Evolutionary conservation across 1,140 invertebrate species (phyloP), one percentile per base, ranked within the genome.

Genomic region (Apis florea): DNA sequence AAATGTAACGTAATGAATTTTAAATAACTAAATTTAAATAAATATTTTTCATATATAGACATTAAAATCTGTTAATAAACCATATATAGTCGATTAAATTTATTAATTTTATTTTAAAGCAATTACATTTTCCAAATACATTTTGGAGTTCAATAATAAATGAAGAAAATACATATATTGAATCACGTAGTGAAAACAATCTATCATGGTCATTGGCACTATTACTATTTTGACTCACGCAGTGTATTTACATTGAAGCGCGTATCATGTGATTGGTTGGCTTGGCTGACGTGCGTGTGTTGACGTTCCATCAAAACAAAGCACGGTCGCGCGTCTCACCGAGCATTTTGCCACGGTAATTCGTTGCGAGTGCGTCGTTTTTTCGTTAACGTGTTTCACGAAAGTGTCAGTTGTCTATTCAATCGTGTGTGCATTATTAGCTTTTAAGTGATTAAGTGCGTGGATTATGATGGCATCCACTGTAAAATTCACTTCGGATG

Each of bases 221-320:
- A 13, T 76, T 53, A 24, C 26, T 24, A 15, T 49, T 53, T 81
- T 86, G 89, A 90, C 71, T 85, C 63, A 12, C 31, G 72, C 66
- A 53, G 89, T 89, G 49, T 90, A 88, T 90, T 90, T 89, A 89
- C 86, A 89, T 87, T 81, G 85, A 58, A 81, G 68, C 77, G 77
- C 54, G 61, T 56, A 67, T 10, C 31, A 19, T 49, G 77, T 19
- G 86, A 91, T 90, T 90, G 90, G 90, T 26, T 56, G 75, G 24
- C 13, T 64, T 19, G 63, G 70, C 70, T 89, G 89, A 87, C 89
- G 82, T 89, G 82, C 83, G 85, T 85, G 81, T 91, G 85, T 89
- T 90, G 90, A 89, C 85, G 90, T 92, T 91, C 90, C 85, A 83
- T 90, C 91, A 92, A 92, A 92, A 92, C 92, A 92, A 92, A 92